These are phyloP conservation scores for Amblyornis subalaris DNA, from an alignment of 2,113 vertebrate genomes.

Conservation along the genomic window DNA sequence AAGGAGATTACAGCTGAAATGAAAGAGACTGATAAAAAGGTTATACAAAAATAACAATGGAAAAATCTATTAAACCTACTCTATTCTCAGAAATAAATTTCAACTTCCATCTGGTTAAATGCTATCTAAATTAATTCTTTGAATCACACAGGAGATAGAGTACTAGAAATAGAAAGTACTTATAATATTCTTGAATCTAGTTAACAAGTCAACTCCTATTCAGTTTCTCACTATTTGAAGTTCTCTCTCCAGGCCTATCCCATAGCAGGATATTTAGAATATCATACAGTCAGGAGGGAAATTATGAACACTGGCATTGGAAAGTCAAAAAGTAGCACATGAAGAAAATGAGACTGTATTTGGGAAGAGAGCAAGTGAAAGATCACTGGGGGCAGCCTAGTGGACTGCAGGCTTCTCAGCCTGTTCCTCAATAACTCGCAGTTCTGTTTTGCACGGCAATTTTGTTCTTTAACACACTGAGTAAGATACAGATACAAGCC, in stretches of 20 bases:
- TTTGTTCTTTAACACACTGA: neutral
- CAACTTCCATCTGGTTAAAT: constrained; percentile 21
- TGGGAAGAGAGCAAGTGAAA: neutral
- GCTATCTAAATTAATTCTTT: constrained; percentile 19
- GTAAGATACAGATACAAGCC: neutral
- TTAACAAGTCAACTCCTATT: neutral
- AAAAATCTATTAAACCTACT: neutral
- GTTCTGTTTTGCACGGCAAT: neutral
- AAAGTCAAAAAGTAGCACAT: neutral
- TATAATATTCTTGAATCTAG: neutral
- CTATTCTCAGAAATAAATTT: neutral
- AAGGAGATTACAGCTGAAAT: neutral
- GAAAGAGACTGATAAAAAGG: neutral
- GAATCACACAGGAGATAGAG: neutral
- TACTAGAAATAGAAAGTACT: neutral
- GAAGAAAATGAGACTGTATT: neutral
- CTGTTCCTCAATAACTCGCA: neutral
- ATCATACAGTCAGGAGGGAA: neutral
- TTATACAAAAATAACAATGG: constrained; percentile 28
- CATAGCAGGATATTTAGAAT: neutral
- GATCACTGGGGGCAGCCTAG: neutral
- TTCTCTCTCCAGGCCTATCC: neutral
- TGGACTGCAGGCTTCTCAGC: neutral
- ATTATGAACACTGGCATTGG: neutral
- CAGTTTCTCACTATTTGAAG: neutral